A percentile compares a stretch with the other conserved stretches of the same genome.
phyloP scores from a whole-genome alignment of 2,797 vertebrate genomes.

The Crypturellus tataupa region DNA sequence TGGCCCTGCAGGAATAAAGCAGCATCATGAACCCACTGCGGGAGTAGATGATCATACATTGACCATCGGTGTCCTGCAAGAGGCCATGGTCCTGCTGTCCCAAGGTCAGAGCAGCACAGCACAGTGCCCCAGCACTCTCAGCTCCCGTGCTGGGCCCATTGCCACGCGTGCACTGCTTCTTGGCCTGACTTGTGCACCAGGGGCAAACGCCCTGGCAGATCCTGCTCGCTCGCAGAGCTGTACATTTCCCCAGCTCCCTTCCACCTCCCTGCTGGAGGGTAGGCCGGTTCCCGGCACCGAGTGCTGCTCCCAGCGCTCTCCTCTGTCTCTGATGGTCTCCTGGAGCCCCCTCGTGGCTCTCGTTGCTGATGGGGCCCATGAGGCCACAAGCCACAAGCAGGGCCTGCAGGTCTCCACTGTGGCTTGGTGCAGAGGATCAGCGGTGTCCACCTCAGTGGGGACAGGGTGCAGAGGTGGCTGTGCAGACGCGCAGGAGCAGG shows the following conservation, averaged over 20 bases:
- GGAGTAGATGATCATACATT: not conserved
- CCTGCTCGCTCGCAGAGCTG: not conserved
- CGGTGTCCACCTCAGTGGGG: not conserved
- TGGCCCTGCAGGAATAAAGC: not conserved
- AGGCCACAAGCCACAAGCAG: not conserved
- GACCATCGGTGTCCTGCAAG: not conserved
- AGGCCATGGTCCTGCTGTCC: not conserved
- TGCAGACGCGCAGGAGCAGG: not conserved
- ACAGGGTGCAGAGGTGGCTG: not conserved
- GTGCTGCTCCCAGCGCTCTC: not conserved
- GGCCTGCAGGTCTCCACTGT: not conserved
- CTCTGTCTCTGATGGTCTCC: not conserved
- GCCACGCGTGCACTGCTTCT: not conserved
- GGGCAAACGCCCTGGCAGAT: not conserved
- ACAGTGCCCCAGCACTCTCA: not conserved
- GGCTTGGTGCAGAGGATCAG: not conserved
- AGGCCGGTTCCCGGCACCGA: not conserved
- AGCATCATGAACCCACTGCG: not conserved
- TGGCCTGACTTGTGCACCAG: not conserved
- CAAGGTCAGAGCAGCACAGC: not conserved
- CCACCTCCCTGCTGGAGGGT: not conserved
- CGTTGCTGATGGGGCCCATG: not conserved
- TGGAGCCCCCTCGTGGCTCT: constrained; percentile 74
- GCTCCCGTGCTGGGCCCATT: not conserved
- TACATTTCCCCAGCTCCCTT: not conserved